A percentile compares a stretch with the other conserved stretches of the same genome.
phyloP scores from a whole-genome alignment of 2,888 invertebrate species.

The Pinctada fucata region DNA sequence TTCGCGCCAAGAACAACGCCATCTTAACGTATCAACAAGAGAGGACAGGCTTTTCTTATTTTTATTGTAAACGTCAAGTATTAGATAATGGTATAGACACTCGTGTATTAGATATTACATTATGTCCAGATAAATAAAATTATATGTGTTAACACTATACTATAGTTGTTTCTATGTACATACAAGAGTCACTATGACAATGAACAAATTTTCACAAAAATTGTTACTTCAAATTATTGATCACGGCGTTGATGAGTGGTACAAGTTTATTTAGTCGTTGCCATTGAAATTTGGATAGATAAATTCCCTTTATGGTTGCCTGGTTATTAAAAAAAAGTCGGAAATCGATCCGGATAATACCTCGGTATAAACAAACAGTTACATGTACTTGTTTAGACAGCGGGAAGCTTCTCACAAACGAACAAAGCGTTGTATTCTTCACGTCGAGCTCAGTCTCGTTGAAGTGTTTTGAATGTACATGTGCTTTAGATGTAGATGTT shows the following conservation, averaged over 20 bases:
- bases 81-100: background rate
- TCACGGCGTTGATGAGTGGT: background rate
- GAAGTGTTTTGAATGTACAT: too few relatives aligned
- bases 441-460: too few relatives aligned
- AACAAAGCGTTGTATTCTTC: background rate
- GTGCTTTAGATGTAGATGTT: too few relatives aligned
- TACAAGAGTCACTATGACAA: too few relatives aligned
- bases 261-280: background rate
- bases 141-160: too few relatives aligned
- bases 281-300: background rate
- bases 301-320: background rate
- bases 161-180: too few relatives aligned
- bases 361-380: background rate
- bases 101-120: background rate
- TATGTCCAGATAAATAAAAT: background rate
- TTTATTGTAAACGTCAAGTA: conserved; percentile 1
- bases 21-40: background rate
- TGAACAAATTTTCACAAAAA: too few relatives aligned
- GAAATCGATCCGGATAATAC: background rate
- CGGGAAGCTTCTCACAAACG: background rate
- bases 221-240: too few relatives aligned
- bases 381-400: background rate
- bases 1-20: background rate
- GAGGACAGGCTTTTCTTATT: background rate
- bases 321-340: background rate